Evolutionary conservation across 2,888 invertebrate genomes (phyloP), one percentile per base, ranked within the genome.

Genomic region (Vanessa cardui): DNA sequence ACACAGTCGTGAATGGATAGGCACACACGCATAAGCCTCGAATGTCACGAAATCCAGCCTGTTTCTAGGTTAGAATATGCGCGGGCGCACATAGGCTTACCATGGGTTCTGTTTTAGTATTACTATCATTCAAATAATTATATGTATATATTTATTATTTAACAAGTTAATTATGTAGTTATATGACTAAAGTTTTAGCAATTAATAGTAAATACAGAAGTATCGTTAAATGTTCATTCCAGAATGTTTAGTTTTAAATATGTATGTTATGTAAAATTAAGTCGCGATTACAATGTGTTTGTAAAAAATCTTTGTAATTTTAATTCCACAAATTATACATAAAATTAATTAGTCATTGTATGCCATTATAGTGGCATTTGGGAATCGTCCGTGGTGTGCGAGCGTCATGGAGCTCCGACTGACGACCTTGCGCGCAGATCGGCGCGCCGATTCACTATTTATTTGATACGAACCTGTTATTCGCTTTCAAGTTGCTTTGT

Each of bases 61-160:
- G 90, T 89, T 91, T 90, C 87, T 92, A 92, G 92, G 92, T 90
- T 92, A 90, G 85, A 86, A 76, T 78, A 81, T 84, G 90, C 88
- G 90, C 88, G 81, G 80, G 88, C 88, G 89, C 86, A 77, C 72
- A 70, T 80, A 65, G 70, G 74, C 83, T 82, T 80, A 72, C 90
- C 82, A 86, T 80, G 79, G 67, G 61, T 72, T 71, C 12, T 58
- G 66, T 47, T 1, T 52, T 16, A 18, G n/a, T 45, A 18, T 58
- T 31, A 56, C 31, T 58, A 39, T 31, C 39, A 6, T 20, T 20
- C 15, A 21, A 15, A 21, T 26, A 15, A 50, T 50, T 15, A 21
- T 50, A 4, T 12, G 12, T 4, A 12, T 16, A 9, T 62, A 26
- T 26, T 26, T 26, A 26, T 26, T 3, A 5, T 26, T 26, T 26